phyloP scores from a whole-genome alignment of 2,113 vertebrate species.

The Phaetusa simplex region DNA sequence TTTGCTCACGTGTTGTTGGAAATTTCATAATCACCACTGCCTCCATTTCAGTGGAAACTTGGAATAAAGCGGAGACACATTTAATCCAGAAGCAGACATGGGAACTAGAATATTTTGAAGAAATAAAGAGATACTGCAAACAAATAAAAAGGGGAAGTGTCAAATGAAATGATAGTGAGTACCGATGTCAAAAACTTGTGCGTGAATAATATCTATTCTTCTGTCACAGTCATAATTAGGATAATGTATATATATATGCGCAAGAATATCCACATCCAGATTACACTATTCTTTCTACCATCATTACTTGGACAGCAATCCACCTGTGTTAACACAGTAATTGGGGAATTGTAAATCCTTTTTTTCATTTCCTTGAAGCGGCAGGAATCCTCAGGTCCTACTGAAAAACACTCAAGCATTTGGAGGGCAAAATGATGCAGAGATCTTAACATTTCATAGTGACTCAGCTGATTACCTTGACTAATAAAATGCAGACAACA shows the following conservation, averaged over 20 bases:
- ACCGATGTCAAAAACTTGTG: not conserved
- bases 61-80: not conserved
- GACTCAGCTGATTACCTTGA: not conserved
- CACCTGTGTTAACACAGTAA: not conserved
- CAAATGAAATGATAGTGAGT: not conserved
- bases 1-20: not conserved
- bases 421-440: not conserved
- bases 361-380: not conserved
- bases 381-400: not conserved
- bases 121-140: not conserved
- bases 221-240: not conserved
- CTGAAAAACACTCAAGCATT: not conserved
- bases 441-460: not conserved
- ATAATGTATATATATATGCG: not conserved
- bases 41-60: not conserved
- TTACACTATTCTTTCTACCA: not conserved
- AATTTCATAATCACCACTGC: not conserved
- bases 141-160: not conserved
- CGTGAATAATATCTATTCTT: not conserved
- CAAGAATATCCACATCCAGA: not conserved
- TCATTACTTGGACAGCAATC: not conserved
- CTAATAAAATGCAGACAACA: not conserved
- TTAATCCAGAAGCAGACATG: not conserved
- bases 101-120: not conserved
- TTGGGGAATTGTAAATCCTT: not conserved